A percentile compares a stretch with the other conserved stretches of the same genome.
These are phyloP conservation scores for Xenopus borealis DNA, from an alignment of 2,113 vertebrate species.

Conservation along the genomic window DNA sequence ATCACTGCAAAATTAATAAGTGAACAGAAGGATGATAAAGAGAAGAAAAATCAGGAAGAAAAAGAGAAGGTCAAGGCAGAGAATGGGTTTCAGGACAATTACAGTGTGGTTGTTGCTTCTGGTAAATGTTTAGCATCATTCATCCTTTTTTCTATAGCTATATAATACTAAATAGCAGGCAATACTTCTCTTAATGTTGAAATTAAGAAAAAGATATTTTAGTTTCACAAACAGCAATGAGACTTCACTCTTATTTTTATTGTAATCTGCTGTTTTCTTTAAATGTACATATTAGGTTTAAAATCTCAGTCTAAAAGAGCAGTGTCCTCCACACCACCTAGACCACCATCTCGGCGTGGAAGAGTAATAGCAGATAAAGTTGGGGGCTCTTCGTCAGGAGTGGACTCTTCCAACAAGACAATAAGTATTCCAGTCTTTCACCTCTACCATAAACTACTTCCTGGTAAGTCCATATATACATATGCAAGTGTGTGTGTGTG, in stretches of 20 bases:
- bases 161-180: not conserved
- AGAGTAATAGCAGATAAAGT: conserved; percentile 89
- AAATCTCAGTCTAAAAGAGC: conserved; percentile 97
- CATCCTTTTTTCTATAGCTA: not conserved
- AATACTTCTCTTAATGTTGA: not conserved
- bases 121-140: conserved; percentile 64
- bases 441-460: conserved; percentile 91
- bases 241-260: too few species aligned
- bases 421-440: conserved; percentile 97
- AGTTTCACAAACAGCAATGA: too few species aligned
- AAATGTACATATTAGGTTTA: conserved; percentile 67
- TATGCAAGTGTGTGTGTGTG: too few species aligned
- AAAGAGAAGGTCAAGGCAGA: conserved; percentile 98
- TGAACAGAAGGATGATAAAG: conserved; percentile 98
- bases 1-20: conserved; percentile 97
- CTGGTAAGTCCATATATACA: conserved; percentile 57
- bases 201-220: too few species aligned
- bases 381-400: conserved; percentile 74
- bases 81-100: conserved; percentile 97
- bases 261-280: too few species aligned
- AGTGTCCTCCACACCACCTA: conserved; percentile 84
- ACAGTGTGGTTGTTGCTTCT: conserved; percentile 97
- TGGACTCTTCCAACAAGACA: conserved; percentile 87
- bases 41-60: conserved; percentile 98
- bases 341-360: conserved; percentile 93